Conservation (phyloP, 2,888 invertebrate species). For the Thymelicus lineola region DNA sequence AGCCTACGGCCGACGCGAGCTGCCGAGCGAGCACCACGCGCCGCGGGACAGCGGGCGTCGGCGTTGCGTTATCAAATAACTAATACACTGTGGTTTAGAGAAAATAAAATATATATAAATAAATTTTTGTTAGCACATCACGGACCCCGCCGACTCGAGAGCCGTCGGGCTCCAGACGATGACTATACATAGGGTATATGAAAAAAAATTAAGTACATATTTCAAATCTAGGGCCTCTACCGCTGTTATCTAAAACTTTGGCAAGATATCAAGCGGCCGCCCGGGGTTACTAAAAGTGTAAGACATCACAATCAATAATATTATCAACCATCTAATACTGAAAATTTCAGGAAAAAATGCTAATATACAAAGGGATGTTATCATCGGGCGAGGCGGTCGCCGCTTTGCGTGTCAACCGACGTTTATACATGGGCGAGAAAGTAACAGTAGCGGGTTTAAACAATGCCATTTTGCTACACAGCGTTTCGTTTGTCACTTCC, state of each 20-base stretch:
- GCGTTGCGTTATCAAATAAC: constrained; percentile 59
- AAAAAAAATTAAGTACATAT: constrained; percentile 75
- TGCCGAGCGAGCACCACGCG: constrained; percentile 45
- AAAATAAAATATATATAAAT: constrained; percentile 38
- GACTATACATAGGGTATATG: constrained; percentile 61
- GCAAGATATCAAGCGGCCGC: constrained; percentile 70
- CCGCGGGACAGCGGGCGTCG: constrained; percentile 50
- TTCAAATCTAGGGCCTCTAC: constrained; percentile 48
- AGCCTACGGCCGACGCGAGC: constrained; percentile 63
- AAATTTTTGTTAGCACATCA: constrained; percentile 37
- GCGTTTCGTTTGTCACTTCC: neutral
- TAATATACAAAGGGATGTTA: constrained; percentile 79
- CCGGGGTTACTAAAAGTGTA: constrained; percentile 54
- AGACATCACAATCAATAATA: constrained; percentile 74
- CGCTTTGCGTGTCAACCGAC: constrained; percentile 41
- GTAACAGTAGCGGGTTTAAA: neutral
- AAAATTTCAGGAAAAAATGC: constrained; percentile 68
- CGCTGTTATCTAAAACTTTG: constrained; percentile 63
- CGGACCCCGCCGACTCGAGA: constrained; percentile 1
- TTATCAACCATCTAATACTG: constrained; percentile 79
- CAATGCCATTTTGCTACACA: neutral
- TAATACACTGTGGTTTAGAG: constrained; percentile 44
- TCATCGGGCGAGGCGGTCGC: constrained; percentile 55
- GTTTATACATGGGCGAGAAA: neutral
- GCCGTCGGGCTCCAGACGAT: neutral